Percentiles rank a stretch among this genome's conserved stretches.
phyloP scores from a whole-genome alignment of 2,888 invertebrate species.

The Drosophila kambysellisi region DNA sequence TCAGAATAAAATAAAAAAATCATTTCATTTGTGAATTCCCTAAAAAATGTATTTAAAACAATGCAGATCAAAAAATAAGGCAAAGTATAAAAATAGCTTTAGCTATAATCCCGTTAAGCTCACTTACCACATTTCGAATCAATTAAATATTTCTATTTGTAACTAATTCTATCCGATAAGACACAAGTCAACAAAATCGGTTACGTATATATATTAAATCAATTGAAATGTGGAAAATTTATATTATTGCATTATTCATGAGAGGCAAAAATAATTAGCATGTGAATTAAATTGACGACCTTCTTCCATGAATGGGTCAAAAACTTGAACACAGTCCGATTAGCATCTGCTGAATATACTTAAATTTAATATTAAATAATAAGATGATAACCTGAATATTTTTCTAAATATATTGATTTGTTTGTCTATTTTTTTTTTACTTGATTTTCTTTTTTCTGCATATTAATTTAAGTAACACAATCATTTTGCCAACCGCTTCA shows the following conservation, averaged over 20 bases:
- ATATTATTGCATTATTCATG: constrained; percentile 12
- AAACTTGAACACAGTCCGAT: constrained; percentile 11
- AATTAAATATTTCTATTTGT: constrained; percentile 14
- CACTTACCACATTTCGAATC: constrained; percentile 5
- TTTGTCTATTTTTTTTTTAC: constrained; percentile 6
- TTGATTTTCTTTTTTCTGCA: not conserved
- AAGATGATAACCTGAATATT: not conserved
- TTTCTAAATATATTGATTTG: not conserved
- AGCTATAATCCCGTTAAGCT: constrained; percentile 67
- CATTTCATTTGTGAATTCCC: too few species aligned
- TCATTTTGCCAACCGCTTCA: constrained; percentile 5
- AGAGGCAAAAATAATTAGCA: constrained; percentile 55
- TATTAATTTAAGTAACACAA: constrained; percentile 1
- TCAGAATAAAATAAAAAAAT: too few species aligned
- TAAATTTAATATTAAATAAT: not conserved
- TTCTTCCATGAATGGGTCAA: constrained; percentile 61
- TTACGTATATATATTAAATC: not conserved
- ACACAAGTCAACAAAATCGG: not conserved
- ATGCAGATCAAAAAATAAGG: constrained; percentile 3
- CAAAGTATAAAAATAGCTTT: not conserved
- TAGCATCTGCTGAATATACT: not conserved
- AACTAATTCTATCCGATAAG: constrained; percentile 8
- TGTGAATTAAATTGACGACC: constrained; percentile 61
- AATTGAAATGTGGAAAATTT: not conserved
- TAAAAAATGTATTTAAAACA: too few species aligned